Conservation (phyloP, 1,140 invertebrate genomes). For the Orius insidiosus region DNA sequence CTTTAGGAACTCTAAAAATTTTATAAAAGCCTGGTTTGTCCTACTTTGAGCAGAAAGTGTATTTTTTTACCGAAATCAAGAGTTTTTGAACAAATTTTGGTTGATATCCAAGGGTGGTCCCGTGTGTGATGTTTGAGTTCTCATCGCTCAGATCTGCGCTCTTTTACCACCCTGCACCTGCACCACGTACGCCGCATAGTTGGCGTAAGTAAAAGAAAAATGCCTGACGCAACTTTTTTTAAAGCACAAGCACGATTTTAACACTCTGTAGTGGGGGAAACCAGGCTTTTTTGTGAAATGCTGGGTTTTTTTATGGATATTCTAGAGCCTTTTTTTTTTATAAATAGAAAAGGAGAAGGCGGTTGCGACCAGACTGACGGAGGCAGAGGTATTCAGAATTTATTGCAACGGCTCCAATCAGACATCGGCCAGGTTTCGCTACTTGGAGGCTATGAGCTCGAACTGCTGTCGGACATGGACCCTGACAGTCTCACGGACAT, state of each 20-base stretch:
- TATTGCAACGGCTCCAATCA: constrained; percentile 49
- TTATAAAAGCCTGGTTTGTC: neutral
- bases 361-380: constrained; percentile 27
- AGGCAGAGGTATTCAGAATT: constrained; percentile 34
- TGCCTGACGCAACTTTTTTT: neutral
- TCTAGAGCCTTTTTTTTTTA: too few species aligned
- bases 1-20: too few species aligned
- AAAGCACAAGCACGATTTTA: too few species aligned
- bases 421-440: constrained; percentile 64
- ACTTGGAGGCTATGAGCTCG: constrained; percentile 59
- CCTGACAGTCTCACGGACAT: constrained; percentile 63
- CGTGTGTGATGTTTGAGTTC: constrained; percentile 8
- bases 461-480: constrained; percentile 68
- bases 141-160: constrained; percentile 6
- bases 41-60: neutral
- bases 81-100: too few species aligned
- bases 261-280: neutral
- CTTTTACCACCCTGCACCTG: constrained; percentile 4
- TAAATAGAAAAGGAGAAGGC: constrained; percentile 1
- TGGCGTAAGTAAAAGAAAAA: constrained; percentile 12
- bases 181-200: too few species aligned
- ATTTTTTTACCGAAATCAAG: neutral
- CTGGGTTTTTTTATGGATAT: too few species aligned
- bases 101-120: constrained; percentile 9
- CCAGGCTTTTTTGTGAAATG: too few species aligned